Conservation (phyloP, 2,113 vertebrate species). For the Pavo muticus region DNA sequence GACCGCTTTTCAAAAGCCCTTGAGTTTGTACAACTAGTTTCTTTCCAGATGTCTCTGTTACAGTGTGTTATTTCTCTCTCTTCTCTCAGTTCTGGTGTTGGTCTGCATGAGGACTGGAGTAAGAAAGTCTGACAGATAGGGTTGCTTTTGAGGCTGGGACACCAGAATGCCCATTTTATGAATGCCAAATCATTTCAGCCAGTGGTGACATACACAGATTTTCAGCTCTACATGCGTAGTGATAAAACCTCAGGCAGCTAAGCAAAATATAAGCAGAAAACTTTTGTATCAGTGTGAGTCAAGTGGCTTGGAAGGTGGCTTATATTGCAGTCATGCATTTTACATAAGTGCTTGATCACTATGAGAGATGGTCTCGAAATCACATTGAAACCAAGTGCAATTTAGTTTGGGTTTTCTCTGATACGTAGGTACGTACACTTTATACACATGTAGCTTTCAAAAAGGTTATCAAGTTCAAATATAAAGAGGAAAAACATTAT, state of each 20-base stretch:
- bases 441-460: background rate
- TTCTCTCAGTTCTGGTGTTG: background rate
- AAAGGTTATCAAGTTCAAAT: background rate
- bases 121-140: background rate
- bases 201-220: background rate
- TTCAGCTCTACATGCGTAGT: background rate
- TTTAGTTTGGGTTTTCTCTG: conserved; percentile 7
- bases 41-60: conserved; percentile 20
- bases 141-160: background rate
- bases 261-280: background rate
- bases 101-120: background rate
- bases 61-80: background rate
- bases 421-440: background rate
- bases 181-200: background rate
- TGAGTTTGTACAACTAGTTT: conserved; percentile 17
- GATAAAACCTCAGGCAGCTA: background rate
- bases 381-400: background rate
- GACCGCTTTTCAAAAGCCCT: conserved; percentile 22
- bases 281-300: background rate
- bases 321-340: background rate
- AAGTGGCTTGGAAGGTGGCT: background rate
- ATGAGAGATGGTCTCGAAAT: background rate
- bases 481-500: background rate
- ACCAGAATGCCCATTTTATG: background rate
- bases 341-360: background rate